A percentile compares a stretch with the other conserved stretches of the same genome.
Conservation (phyloP, 2,113 vertebrate species). For the Mus pahari region DNA sequence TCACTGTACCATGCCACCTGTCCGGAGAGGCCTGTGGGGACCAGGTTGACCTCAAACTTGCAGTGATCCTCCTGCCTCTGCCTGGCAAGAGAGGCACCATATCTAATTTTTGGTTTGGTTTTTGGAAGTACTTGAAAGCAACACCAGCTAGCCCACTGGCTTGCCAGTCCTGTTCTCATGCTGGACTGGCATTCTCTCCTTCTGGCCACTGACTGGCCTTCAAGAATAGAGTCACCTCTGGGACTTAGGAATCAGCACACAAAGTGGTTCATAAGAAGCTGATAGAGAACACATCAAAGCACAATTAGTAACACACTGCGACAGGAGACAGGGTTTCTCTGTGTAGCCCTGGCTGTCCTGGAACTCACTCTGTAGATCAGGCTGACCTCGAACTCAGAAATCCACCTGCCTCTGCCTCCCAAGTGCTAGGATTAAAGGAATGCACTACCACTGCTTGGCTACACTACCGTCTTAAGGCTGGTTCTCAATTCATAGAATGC, state of each 20-base stretch:
- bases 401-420: too few species aligned
- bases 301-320: not conserved
- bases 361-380: too few species aligned
- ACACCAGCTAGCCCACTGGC: not conserved
- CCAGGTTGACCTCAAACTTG: not conserved
- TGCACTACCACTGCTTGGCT: too few species aligned
- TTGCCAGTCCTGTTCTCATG: not conserved
- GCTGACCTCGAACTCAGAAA: too few species aligned
- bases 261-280: not conserved
- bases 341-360: too few species aligned
- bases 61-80: not conserved
- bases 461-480: not conserved
- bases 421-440: too few species aligned
- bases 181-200: not conserved
- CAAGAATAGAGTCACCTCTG: not conserved
- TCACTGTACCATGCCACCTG: not conserved
- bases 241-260: not conserved
- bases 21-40: not conserved
- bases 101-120: not conserved
- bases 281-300: not conserved
- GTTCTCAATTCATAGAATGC: not conserved
- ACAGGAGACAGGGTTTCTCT: too few species aligned
- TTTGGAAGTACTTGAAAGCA: not conserved
- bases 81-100: not conserved
- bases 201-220: fast-evolving